Evolutionary conservation across 2,113 vertebrate species (phyloP).

Genomic region (Hydrochoerus hydrochaeris): DNA sequence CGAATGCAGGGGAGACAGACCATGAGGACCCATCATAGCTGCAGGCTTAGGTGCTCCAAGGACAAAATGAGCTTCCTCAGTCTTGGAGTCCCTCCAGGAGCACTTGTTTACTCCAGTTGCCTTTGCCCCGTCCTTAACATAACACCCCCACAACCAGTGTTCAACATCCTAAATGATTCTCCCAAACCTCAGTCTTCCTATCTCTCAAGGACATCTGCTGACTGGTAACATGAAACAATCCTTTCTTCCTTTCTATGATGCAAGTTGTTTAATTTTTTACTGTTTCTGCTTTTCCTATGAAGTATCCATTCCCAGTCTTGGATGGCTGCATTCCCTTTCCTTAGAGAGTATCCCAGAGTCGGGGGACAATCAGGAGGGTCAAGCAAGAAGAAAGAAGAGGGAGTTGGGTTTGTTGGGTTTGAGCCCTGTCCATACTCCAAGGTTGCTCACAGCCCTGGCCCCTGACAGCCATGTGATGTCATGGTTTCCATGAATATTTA

Average conservation of each 20-base stretch:
- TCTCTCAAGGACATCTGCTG: background rate
- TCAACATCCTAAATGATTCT: too few relatives aligned
- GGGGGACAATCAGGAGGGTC: background rate
- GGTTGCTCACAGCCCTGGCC: background rate
- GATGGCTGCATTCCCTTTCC: background rate
- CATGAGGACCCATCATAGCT: background rate
- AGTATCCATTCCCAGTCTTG: background rate
- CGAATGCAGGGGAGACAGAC: background rate
- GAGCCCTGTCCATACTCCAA: background rate
- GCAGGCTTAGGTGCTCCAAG: too few relatives aligned
- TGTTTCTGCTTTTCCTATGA: background rate
- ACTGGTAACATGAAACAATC: background rate
- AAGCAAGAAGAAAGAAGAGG: background rate
- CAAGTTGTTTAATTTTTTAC: background rate
- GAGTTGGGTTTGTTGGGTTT: background rate
- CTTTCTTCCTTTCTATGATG: background rate
- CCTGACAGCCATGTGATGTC: background rate
- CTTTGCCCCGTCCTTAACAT: rapidly evolving
- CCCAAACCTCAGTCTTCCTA: background rate
- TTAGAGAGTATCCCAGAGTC: background rate
- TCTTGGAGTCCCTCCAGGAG: background rate
- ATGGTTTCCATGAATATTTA: background rate
- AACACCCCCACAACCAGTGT: background rate
- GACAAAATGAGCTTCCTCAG: background rate
- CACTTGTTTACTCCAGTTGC: too few relatives aligned